Conservation (phyloP, 2,797 vertebrate genomes). For the Microhierax caerulescens region DNA sequence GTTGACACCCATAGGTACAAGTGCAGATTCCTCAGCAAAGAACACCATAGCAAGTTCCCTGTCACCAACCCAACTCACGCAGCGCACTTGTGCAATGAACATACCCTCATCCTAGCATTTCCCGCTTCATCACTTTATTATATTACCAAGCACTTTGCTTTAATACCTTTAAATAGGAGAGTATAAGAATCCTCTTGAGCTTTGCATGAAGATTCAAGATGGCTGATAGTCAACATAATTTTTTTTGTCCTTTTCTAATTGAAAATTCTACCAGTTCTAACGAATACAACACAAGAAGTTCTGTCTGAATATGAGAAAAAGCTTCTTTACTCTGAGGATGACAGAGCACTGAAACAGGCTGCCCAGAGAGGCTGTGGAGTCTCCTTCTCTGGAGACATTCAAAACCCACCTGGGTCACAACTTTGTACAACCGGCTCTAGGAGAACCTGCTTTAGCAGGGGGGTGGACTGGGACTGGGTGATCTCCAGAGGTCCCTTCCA, state of each 20-base stretch:
- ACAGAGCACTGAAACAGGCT: no score
- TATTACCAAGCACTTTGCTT: not conserved
- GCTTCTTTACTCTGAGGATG: no score
- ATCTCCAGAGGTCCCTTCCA: no score
- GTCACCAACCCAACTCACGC: not conserved
- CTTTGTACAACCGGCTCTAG: no score
- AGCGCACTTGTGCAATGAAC: not conserved
- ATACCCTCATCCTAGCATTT: not conserved
- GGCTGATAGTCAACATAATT: not conserved
- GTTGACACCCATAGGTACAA: not conserved
- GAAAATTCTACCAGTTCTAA: not conserved
- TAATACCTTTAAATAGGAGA: not conserved
- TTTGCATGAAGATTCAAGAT: not conserved
- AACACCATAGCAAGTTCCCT: fast-evolving
- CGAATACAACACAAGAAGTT: no score
- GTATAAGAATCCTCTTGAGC: not conserved
- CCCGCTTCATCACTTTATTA: not conserved
- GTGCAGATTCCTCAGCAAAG: not conserved
- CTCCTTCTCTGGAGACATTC: no score
- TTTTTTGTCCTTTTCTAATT: not conserved
- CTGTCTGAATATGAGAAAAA: no score
- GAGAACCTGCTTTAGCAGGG: no score
- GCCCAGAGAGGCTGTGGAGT: no score
- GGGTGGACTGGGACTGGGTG: no score
- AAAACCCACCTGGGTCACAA: no score